These are phyloP conservation scores for Tupaia chinensis DNA, from an alignment of 2,113 vertebrate genomes.

Conservation along the genomic window DNA sequence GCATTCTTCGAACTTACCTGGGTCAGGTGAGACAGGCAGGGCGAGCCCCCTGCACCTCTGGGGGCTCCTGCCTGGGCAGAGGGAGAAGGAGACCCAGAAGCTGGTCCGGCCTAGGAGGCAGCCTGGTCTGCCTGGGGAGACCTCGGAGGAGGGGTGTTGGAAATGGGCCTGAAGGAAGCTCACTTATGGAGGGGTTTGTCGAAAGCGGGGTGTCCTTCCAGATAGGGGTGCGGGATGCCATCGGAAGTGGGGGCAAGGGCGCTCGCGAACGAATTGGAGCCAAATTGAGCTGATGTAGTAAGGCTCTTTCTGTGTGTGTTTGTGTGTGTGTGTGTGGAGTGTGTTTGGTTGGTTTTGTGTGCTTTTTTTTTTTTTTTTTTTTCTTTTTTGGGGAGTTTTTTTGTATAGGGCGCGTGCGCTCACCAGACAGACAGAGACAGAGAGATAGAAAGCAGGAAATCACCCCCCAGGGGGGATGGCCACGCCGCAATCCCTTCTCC, in stretches of 20 bases:
- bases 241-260: background rate
- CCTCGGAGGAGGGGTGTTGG: background rate
- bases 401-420: too few relatives aligned
- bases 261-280: background rate
- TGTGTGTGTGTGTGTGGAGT: too few relatives aligned
- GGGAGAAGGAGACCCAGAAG: background rate
- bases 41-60: background rate
- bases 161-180: background rate
- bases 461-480: too few relatives aligned
- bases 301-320: too few relatives aligned
- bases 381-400: too few relatives aligned
- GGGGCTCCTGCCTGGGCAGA: background rate
- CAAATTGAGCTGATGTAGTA: background rate
- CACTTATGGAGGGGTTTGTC: background rate
- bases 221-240: rapidly evolving
- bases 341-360: too few relatives aligned
- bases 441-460: too few relatives aligned
- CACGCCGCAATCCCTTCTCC: too few relatives aligned
- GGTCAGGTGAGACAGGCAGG: background rate
- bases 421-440: too few relatives aligned
- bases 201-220: background rate
- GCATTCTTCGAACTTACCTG: background rate
- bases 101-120: too few relatives aligned
- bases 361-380: too few relatives aligned
- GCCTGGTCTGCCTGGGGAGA: background rate